phyloP scores from a whole-genome alignment of 30 jellyfish, hydroid and myxozoan genomes.

The Cassiopea xamachana region DNA sequence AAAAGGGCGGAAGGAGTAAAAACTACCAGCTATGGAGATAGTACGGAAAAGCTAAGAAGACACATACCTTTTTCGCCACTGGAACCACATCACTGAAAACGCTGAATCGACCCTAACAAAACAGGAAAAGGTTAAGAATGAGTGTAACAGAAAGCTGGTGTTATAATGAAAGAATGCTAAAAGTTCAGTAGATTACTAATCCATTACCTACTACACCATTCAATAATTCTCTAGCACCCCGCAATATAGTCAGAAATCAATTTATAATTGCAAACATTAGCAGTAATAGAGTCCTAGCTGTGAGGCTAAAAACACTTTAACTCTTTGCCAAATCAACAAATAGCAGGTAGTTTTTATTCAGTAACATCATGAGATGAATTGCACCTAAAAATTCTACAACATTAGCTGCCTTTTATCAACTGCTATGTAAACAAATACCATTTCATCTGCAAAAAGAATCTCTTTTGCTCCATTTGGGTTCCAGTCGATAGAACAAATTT shows the following conservation, averaged over 20 bases:
- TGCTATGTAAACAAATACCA: background rate
- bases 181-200: background rate
- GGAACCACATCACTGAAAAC: slow-evolving; percentile 37
- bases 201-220: too few species aligned
- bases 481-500: slow-evolving; percentile 70
- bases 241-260: too few species aligned
- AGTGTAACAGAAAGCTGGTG: background rate
- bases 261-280: too few species aligned
- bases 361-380: too few species aligned
- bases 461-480: slow-evolving; percentile 59
- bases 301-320: too few species aligned
- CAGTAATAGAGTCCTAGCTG: too few species aligned
- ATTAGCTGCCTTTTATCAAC: too few species aligned
- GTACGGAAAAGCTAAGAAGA: background rate
- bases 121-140: background rate
- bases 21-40: background rate
- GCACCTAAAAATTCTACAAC: too few species aligned
- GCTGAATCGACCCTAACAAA: slow-evolving; percentile 61
- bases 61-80: slow-evolving; percentile 30
- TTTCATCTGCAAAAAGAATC: slow-evolving; percentile 69
- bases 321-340: too few species aligned
- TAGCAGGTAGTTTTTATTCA: too few species aligned
- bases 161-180: background rate
- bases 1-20: background rate
- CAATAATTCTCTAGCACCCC: too few species aligned